phyloP scores from a whole-genome alignment of 2,888 invertebrate genomes.

The Philopedon plagiatum region DNA sequence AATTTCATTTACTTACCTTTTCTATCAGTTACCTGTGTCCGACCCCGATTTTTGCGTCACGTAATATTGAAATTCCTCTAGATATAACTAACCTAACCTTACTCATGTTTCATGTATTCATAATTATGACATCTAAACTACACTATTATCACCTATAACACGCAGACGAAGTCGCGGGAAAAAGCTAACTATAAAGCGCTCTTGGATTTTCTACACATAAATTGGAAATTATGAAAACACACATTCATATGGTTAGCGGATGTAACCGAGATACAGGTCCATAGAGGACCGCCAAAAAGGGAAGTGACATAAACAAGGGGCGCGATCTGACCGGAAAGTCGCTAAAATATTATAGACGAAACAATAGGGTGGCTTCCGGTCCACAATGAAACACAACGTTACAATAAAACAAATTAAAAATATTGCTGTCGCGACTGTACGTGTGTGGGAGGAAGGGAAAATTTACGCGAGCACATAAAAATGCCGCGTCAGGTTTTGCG shows the following conservation, averaged over 20 bases:
- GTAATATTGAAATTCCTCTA: too few species aligned
- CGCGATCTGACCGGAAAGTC: slow-evolving; percentile 64
- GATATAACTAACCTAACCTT: too few species aligned
- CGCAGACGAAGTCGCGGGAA: too few species aligned
- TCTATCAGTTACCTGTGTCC: too few species aligned
- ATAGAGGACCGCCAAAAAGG: slow-evolving; percentile 55
- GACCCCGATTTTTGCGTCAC: too few species aligned
- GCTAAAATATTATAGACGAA: slow-evolving; percentile 67
- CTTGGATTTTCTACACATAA: too few species aligned
- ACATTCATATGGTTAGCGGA: slow-evolving; percentile 30
- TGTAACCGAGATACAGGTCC: slow-evolving; percentile 28
- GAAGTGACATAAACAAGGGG: slow-evolving; percentile 64
- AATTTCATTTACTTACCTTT: too few species aligned
- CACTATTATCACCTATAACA: too few species aligned
- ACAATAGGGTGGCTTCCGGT: slow-evolving; percentile 66
- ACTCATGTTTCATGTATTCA: too few species aligned
- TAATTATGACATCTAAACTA: too few species aligned
- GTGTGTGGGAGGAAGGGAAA: slow-evolving; percentile 32
- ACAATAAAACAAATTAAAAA: slow-evolving; percentile 67
- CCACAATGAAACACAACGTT: slow-evolving; percentile 63
- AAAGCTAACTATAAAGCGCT: too few species aligned
- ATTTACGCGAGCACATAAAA: slow-evolving; percentile 57
- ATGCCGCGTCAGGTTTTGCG: slow-evolving; percentile 60
- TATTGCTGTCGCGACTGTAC: slow-evolving; percentile 57
- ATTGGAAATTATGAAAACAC: neutral